phyloP scores from a whole-genome alignment of 2,888 invertebrate genomes.

The Amphipyra tragopoginis region DNA sequence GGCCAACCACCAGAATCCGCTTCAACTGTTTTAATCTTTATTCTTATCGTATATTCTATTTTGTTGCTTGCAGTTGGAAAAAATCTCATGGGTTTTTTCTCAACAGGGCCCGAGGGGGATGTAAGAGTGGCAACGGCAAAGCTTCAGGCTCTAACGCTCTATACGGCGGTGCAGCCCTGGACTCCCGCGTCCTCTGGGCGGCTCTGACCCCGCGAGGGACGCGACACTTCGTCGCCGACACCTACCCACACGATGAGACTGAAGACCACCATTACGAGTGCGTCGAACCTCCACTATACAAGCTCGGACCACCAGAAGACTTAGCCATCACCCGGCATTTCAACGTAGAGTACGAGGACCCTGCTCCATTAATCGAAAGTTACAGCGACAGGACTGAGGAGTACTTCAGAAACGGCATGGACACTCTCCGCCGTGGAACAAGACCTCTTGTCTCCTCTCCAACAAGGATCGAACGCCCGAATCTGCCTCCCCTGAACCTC shows the following conservation, averaged over 20 bases:
- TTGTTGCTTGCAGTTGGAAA: slow-evolving; percentile 45
- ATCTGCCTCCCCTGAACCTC: slow-evolving; percentile 94
- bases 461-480: slow-evolving; percentile 95
- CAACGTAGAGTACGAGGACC: slow-evolving; percentile 95
- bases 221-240: slow-evolving; percentile 93
- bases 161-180: slow-evolving; percentile 89
- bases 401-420: slow-evolving; percentile 84
- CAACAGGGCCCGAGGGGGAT: slow-evolving; percentile 83
- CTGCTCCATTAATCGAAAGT: slow-evolving; percentile 93
- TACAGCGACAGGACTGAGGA: slow-evolving; percentile 90
- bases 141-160: slow-evolving; percentile 84
- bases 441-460: slow-evolving; percentile 94
- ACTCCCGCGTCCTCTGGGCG: slow-evolving; percentile 94
- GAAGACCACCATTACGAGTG: slow-evolving; percentile 93
- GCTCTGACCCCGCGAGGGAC: slow-evolving; percentile 95
- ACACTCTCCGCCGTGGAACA: slow-evolving; percentile 84
- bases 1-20: not conserved
- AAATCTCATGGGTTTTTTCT: slow-evolving; percentile 53
- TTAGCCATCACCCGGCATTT: slow-evolving; percentile 93
- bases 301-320: slow-evolving; percentile 85
- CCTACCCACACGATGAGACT: slow-evolving; percentile 90
- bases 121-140: slow-evolving; percentile 89
- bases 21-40: slow-evolving; percentile 9
- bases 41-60: slow-evolving; percentile 26
- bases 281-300: slow-evolving; percentile 90